Percentiles rank a stretch among this genome's conserved stretches.
Evolutionary conservation across 2,888 invertebrate species (phyloP).

Genomic region (Dorcus parallelipipedus): DNA sequence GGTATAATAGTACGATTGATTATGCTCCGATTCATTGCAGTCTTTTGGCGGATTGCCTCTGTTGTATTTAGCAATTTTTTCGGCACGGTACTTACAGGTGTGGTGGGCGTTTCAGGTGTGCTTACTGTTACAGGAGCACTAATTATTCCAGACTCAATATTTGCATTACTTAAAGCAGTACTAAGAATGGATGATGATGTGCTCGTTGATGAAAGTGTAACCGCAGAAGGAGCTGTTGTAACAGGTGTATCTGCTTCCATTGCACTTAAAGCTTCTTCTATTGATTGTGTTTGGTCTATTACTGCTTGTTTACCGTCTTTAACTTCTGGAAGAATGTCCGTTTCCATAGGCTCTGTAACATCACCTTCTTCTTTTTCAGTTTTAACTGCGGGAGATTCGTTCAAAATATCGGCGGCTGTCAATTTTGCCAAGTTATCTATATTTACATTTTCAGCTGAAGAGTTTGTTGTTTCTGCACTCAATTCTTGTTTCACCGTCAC

Average conservation of each 20-base stretch:
- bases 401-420: constrained; percentile 44
- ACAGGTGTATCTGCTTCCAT: constrained; percentile 10
- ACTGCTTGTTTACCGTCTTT: background rate
- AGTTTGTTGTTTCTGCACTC: constrained; percentile 17
- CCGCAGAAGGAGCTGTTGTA: background rate
- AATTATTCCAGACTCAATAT: constrained; percentile 22
- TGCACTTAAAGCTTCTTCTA: constrained; percentile 17
- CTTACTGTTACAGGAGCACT: constrained; percentile 7
- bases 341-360: background rate
- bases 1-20: constrained; percentile 22
- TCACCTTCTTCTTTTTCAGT: background rate
- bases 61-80: constrained; percentile 20
- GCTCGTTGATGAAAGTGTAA: constrained; percentile 26
- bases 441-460: constrained; percentile 20
- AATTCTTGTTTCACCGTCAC: constrained; percentile 12
- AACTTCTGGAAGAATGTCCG: background rate
- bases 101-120: constrained; percentile 14
- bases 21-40: constrained; percentile 22
- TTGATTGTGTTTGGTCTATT: constrained; percentile 15
- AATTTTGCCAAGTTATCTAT: constrained; percentile 45
- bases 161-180: constrained; percentile 40
- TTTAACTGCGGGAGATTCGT: constrained; percentile 30
- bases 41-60: constrained; percentile 40
- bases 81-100: constrained; percentile 4
- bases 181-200: constrained; percentile 45